Percentiles rank a stretch among this genome's conserved stretches.
Evolutionary conservation across 2,797 vertebrate species (phyloP).

Genomic region (Momotus momota): DNA sequence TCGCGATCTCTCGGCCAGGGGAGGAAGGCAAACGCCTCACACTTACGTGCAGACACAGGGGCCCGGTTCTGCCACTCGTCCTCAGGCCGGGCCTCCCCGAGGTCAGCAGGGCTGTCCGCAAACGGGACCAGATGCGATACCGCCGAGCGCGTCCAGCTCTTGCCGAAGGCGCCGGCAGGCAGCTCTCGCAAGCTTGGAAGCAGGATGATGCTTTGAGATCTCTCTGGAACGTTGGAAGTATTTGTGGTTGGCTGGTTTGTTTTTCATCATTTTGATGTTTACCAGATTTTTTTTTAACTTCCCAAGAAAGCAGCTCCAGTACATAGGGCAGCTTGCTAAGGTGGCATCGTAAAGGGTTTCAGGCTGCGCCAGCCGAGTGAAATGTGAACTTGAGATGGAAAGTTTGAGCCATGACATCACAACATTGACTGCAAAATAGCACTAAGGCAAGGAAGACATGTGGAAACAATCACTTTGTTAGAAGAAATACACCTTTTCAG

Average conservation of each 20-base stretch:
- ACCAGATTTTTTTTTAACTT: not conserved
- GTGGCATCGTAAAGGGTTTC: not conserved
- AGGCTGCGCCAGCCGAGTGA: not conserved
- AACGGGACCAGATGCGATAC: rapidly evolving
- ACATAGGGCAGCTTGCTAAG: not conserved
- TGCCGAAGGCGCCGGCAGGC: not conserved
- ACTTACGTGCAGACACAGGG: not conserved
- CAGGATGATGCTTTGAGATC: not conserved
- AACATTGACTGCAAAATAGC: not conserved
- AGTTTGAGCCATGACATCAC: slow-evolving; percentile 45
- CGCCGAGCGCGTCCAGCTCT: not conserved
- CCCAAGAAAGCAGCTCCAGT: not conserved
- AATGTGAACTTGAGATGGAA: slow-evolving; percentile 32
- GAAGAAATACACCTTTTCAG: slow-evolving; percentile 19
- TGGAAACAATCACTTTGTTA: slow-evolving; percentile 59
- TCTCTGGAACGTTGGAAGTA: not conserved
- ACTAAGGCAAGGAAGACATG: slow-evolving; percentile 9
- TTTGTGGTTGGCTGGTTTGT: not conserved
- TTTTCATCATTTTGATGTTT: not conserved
- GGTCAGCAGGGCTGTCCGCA: not conserved
- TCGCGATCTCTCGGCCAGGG: not conserved
- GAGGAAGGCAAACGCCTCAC: not conserved
- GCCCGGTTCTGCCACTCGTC: not conserved
- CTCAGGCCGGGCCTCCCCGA: not conserved
- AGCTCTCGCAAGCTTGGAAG: not conserved